phyloP scores from a whole-genome alignment of 1,140 invertebrate genomes.

The Coelopa frigida region DNA sequence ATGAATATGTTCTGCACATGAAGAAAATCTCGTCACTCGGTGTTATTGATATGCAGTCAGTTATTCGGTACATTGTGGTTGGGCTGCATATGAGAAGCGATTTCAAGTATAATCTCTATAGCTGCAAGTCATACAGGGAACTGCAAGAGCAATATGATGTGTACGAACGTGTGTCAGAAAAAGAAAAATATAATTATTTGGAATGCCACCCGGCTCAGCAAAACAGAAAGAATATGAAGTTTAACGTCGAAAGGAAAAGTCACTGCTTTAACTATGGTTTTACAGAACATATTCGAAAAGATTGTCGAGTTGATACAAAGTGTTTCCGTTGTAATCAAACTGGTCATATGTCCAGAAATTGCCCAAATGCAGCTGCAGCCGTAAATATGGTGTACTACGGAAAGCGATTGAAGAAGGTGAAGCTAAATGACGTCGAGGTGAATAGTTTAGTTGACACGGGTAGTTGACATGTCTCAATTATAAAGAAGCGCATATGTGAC shows the following conservation, averaged over 20 bases:
- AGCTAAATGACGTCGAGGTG: background rate
- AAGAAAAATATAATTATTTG: no score
- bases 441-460: conserved; percentile 10
- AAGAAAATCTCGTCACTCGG: background rate
- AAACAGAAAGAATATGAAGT: conserved; percentile 4
- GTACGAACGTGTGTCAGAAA: background rate
- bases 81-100: conserved; percentile 2
- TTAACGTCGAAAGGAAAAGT: background rate
- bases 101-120: conserved; percentile 2
- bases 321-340: conserved; percentile 12
- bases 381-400: conserved; percentile 1
- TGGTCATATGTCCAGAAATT: conserved; percentile 14
- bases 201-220: background rate
- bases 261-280: conserved; percentile 14
- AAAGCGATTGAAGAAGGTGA: conserved; percentile 6
- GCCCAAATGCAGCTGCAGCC: background rate
- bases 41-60: background rate
- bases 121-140: conserved; percentile 1
- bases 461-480: conserved; percentile 4
- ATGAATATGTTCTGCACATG: conserved; percentile 1
- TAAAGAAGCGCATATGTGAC: conserved; percentile 3
- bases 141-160: conserved; percentile 2
- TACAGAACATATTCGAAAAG: conserved; percentile 4
- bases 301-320: conserved; percentile 12
- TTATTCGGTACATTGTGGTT: no score